phyloP scores from a whole-genome alignment of 2,888 invertebrate genomes.

The Helleia helle region DNA sequence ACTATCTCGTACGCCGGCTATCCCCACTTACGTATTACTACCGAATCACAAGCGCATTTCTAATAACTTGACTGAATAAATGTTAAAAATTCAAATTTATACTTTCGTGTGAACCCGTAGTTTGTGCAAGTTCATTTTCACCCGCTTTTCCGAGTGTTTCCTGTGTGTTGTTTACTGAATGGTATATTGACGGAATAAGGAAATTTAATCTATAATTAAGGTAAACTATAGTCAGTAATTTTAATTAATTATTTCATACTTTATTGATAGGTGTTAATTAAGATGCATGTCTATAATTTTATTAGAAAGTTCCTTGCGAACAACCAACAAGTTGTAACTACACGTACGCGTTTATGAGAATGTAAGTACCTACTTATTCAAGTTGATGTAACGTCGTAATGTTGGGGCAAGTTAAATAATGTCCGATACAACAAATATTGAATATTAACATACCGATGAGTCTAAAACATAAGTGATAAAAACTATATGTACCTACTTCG shows the following conservation, averaged over 20 bases:
- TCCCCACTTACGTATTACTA: constrained; percentile 22
- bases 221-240: constrained; percentile 36
- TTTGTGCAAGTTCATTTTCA: constrained; percentile 25
- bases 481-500: constrained; percentile 5
- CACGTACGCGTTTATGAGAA: constrained; percentile 44
- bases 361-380: constrained; percentile 48
- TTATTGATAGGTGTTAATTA: constrained; percentile 10
- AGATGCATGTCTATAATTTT: constrained; percentile 30
- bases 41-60: constrained; percentile 9
- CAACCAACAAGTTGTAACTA: constrained; percentile 55
- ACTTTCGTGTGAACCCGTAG: constrained; percentile 29
- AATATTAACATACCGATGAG: constrained; percentile 9
- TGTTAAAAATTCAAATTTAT: constrained; percentile 22
- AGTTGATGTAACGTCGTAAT: constrained; percentile 61
- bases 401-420: constrained; percentile 40
- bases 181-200: constrained; percentile 38
- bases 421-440: constrained; percentile 12
- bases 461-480: constrained; percentile 10
- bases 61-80: not conserved
- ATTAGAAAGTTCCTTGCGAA: constrained; percentile 67
- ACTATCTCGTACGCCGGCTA: constrained; percentile 25
- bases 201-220: constrained; percentile 45
- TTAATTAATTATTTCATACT: constrained; percentile 10
- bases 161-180: constrained; percentile 57
- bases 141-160: constrained; percentile 43